phyloP scores from a whole-genome alignment of 35 echinoderm and acorn worm species.

The Apostichopus japonicus region DNA sequence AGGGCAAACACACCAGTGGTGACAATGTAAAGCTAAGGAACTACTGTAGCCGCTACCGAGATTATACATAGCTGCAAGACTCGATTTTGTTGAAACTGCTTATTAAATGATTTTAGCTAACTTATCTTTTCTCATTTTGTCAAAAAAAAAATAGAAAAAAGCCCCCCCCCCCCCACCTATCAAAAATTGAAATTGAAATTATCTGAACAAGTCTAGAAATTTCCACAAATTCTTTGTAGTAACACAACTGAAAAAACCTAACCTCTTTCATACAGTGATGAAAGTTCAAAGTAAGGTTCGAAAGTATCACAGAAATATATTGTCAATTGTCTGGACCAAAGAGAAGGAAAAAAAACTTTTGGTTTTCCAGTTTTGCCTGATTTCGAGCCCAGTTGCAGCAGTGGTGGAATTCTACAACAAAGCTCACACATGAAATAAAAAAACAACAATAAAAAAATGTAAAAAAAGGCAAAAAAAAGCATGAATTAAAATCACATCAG shows the following conservation, averaged over 20 bases:
- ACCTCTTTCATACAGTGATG: too few relatives aligned
- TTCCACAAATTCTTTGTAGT: too few relatives aligned
- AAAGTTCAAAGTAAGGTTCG: too few relatives aligned
- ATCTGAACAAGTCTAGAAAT: too few relatives aligned
- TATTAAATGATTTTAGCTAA: background rate
- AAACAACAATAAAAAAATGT: background rate
- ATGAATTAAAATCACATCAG: conserved; percentile 9
- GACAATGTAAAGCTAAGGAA: conserved; percentile 53
- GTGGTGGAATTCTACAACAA: conserved; percentile 1
- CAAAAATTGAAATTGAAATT: too few relatives aligned
- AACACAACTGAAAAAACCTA: too few relatives aligned
- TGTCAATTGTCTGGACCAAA: too few relatives aligned
- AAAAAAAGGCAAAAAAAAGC: background rate
- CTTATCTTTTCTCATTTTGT: too few relatives aligned
- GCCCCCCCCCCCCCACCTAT: too few relatives aligned
- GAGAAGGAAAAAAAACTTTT: background rate
- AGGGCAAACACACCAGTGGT: conserved; percentile 58
- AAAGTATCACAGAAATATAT: too few relatives aligned
- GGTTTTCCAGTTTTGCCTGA: background rate
- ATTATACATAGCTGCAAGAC: conserved; percentile 34
- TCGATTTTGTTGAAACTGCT: conserved; percentile 56
- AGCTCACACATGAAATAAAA: background rate
- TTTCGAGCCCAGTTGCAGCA: background rate
- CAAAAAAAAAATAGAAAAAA: too few relatives aligned
- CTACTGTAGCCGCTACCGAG: conserved; percentile 43